phyloP scores from a whole-genome alignment of 2,113 vertebrate species.

The Lagopus leucura region DNA sequence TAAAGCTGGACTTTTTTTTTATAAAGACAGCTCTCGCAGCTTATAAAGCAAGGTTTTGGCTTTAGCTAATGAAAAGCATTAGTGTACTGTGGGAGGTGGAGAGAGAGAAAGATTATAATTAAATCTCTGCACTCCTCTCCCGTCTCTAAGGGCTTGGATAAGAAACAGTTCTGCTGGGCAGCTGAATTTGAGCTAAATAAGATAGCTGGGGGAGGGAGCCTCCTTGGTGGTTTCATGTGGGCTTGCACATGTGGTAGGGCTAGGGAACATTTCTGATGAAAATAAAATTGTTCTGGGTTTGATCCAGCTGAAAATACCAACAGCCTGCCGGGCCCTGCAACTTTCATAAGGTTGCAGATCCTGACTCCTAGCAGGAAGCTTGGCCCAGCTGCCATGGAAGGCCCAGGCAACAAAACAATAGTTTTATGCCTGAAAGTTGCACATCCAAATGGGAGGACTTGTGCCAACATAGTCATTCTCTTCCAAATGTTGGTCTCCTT shows the following conservation, averaged over 20 bases:
- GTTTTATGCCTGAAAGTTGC: slow-evolving; percentile 12
- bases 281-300: slow-evolving; percentile 71
- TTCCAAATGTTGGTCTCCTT: background rate
- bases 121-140: slow-evolving; percentile 68
- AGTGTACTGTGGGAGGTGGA: slow-evolving; percentile 66
- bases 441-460: background rate
- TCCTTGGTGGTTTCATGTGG: slow-evolving; percentile 67
- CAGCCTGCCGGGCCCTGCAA: slow-evolving; percentile 57
- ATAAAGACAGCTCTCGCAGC: slow-evolving; percentile 55
- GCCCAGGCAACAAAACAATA: slow-evolving; percentile 53
- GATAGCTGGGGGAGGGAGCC: slow-evolving; percentile 67
- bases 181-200: slow-evolving; percentile 61
- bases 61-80: slow-evolving; percentile 62
- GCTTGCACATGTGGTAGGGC: slow-evolving; percentile 65
- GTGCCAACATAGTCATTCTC: background rate
- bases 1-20: slow-evolving; percentile 19
- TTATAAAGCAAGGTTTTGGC: slow-evolving; percentile 69
- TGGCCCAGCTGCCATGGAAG: background rate
- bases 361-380: slow-evolving; percentile 58
- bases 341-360: slow-evolving; percentile 66
- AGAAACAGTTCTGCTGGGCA: slow-evolving; percentile 68
- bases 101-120: slow-evolving; percentile 71
- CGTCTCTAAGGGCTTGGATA: slow-evolving; percentile 62
- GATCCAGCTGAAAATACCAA: slow-evolving; percentile 61
- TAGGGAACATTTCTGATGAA: slow-evolving; percentile 69